Percentiles rank a stretch among this genome's conserved stretches.
phyloP scores from a whole-genome alignment of 2,113 vertebrate species.

The Grammomys surdaster region DNA sequence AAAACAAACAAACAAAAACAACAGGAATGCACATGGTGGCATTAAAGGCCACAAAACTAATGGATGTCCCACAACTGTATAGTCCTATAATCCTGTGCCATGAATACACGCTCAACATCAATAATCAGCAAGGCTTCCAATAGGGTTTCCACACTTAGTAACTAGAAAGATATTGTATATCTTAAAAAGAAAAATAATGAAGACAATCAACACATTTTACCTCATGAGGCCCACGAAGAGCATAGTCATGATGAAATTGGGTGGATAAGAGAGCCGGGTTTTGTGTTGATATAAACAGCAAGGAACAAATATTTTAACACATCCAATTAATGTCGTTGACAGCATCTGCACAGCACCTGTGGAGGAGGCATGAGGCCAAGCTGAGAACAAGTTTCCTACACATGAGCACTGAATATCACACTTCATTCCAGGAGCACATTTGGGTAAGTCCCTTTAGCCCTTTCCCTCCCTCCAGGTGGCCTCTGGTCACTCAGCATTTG shows the following conservation, averaged over 20 bases:
- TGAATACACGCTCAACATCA: background rate
- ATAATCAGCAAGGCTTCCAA: fast-evolving
- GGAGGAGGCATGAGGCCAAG: background rate
- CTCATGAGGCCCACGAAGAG: constrained; percentile 97
- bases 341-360: constrained; percentile 97
- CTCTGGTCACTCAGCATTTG: no score
- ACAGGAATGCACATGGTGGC: background rate
- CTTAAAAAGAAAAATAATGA: background rate
- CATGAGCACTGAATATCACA: background rate
- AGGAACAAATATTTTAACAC: constrained; percentile 93
- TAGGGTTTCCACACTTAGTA: background rate
- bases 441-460: background rate
- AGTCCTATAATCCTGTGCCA: fast-evolving
- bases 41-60: background rate
- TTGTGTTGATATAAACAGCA: constrained; percentile 97
- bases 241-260: constrained; percentile 98
- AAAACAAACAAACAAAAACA: no score
- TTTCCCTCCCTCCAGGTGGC: background rate
- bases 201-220: constrained; percentile 81
- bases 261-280: constrained; percentile 91
- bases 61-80: fast-evolving
- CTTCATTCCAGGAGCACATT: background rate
- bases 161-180: fast-evolving
- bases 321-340: constrained; percentile 96
- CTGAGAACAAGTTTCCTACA: background rate